A percentile compares a stretch with the other conserved stretches of the same genome.
These are phyloP conservation scores for Mycteria americana DNA, from an alignment of 2,797 vertebrate species.

Conservation along the genomic window DNA sequence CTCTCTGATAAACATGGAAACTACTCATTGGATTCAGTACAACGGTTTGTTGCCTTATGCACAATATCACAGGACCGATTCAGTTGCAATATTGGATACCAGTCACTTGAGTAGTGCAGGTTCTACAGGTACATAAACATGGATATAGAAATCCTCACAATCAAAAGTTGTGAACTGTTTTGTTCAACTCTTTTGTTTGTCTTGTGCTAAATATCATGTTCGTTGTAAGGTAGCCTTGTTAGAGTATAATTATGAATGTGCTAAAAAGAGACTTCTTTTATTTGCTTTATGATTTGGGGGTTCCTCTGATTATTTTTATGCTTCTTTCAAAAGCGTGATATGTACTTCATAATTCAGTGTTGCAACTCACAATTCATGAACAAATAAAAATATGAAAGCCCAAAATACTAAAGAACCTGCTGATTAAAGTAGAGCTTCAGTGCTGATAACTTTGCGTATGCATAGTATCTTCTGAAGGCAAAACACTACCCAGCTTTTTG, in stretches of 20 bases:
- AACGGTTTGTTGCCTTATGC: neutral
- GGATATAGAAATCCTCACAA: neutral
- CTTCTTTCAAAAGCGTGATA: neutral
- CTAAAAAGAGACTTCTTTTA: neutral
- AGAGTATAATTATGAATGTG: neutral
- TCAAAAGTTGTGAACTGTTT: neutral
- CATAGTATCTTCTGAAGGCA: neutral
- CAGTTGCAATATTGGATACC: neutral
- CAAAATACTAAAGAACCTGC: neutral
- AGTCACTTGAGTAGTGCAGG: neutral
- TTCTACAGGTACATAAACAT: neutral
- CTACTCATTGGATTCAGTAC: neutral
- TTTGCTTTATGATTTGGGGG: neutral
- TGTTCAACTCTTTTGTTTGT: neutral
- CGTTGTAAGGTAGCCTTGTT: neutral
- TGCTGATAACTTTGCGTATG: neutral
- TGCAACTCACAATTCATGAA: neutral
- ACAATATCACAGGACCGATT: too few relatives aligned
- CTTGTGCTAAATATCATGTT: neutral
- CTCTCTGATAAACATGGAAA: neutral
- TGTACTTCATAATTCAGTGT: accelerated
- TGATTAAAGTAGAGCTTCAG: neutral
- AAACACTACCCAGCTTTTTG: neutral
- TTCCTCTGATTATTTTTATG: neutral
- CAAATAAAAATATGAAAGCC: neutral